Base-by-base conservation (phyloP, 1,140 invertebrate species). In the Zaprionus gabonicus region DNA sequence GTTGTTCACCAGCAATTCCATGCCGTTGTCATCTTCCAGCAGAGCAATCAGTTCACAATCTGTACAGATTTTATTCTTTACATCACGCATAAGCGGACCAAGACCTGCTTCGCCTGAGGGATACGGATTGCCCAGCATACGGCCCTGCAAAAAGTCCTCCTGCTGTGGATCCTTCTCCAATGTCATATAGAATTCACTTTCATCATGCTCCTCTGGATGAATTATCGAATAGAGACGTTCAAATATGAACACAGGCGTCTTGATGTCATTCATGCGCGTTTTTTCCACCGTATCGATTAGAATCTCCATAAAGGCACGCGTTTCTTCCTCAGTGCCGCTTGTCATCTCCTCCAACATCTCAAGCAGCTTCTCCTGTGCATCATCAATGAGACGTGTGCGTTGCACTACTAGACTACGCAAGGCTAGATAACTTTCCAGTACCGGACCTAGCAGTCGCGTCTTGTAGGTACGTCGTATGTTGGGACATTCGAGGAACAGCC, bases 101-200 rank as follows among this genome's bases (percentile, higher is more conserved):
- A 99, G 95, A 13, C 98, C 98, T 20, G 97, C 95, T 91, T 99
- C 98, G 53, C 96, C 95, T 23, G 97, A 98, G 55, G 97, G 98
- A 93, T 99, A 99, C 1, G 98, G 98, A 94, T 99, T 99, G 36
- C 98, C 98, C 69, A 99, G 94, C 98, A 99, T 99, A 55, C 98
- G 96, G 1, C 98, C 98, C 95, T 97, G 98, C 71, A 99, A 94
- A 93, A 99, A 99, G 93, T 99, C 99, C 94, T 99, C 99, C 91
- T 99, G 99, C 88, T 99, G 98, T 0, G 98, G 97, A 95, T 99
- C 99, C 92, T 99, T 99, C 88, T 99, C 99, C 15, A 99, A 94
- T 0, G 97, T 98, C 46, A 99, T 95, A 93, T 98, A 98, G 93
- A 99, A 99, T 94, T 99, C 98, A 1, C 97, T 97, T 15, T 98